phyloP scores from a whole-genome alignment of 2,113 vertebrate genomes.

The Nothocercus nigrocapillus region DNA sequence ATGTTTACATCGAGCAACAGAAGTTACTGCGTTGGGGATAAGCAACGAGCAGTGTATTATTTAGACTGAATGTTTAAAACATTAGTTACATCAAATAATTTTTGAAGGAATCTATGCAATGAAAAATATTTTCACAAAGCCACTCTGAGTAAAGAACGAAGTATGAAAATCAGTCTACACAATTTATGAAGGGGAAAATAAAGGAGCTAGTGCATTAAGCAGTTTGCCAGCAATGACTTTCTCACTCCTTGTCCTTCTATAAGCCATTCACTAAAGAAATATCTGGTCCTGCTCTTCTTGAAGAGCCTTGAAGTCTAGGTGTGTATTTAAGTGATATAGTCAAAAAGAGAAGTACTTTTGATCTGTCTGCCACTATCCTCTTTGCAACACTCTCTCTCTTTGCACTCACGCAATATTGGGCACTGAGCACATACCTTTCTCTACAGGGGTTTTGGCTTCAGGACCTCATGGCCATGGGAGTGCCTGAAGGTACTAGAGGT shows the following conservation, averaged over 20 bases:
- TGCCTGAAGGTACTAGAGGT: neutral
- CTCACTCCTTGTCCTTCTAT: neutral
- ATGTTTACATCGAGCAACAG: neutral
- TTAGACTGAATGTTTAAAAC: neutral
- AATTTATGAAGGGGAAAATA: neutral
- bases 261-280: neutral
- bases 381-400: neutral
- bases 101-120: neutral
- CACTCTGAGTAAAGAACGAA: neutral
- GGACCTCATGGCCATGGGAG: fast-evolving
- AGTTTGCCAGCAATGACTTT: neutral
- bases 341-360: neutral
- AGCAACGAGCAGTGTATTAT: neutral
- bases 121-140: neutral
- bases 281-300: neutral
- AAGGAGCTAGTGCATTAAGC: neutral
- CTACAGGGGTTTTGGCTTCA: neutral
- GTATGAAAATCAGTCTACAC: neutral
- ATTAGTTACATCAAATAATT: neutral
- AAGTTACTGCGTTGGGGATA: neutral
- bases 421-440: neutral
- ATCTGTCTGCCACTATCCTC: fast-evolving
- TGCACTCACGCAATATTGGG: neutral
- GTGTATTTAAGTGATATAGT: neutral
- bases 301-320: neutral